Base-by-base conservation (phyloP, 2,113 vertebrate genomes). In the Thoracochromis brauschi region DNA sequence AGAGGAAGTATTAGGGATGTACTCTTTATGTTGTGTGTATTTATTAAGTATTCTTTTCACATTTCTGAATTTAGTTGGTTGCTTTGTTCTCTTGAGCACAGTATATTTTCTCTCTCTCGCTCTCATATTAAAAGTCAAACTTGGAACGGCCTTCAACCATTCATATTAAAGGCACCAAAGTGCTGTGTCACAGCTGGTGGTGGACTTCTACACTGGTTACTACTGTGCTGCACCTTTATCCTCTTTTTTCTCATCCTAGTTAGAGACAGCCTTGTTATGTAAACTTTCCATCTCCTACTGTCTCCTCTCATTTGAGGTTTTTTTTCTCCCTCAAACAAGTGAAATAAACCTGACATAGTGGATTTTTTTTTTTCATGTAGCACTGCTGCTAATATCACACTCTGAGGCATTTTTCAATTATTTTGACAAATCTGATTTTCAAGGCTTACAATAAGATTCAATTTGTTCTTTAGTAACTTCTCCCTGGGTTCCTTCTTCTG, bases 381-480 rank as follows among this genome's bases (percentile, higher is more conserved):
- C 65, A 80, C 42, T 24, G 71, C 14, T 29, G 35, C 29, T 81
- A 42, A 58, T 60, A 86, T 82, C 60, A 63, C 33, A 83, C 45
- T 14, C 35, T 26, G 3, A 35, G 38, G 38, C 31, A 68, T 90
- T 85, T 90, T 85, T 80, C 31, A 19, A 54, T 80, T 80, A 80
- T 85, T 85, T 71, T 55, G 33, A 73, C n/a, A 75, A 35, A 24
- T 81, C 19, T 0, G 54, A 83, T 57, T 85, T 89, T 54, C 17
- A 54, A 83, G 63, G 38, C 55, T 73, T 57, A 81, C 40, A 87
- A 88, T 87, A 81, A 58, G 85, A 87, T 80, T 85, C 26, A 54
- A 68, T 86, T 91, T 85, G 53, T 80, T 83, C 58, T 90, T 87
- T 84, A 54, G 54, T 53, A 88, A 78, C 84, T 88, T 91, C 49